Evolutionary conservation across 2,797 vertebrate genomes (phyloP), one percentile per base, ranked within the genome.

Genomic region (Enteromius afrohamiltoni): DNA sequence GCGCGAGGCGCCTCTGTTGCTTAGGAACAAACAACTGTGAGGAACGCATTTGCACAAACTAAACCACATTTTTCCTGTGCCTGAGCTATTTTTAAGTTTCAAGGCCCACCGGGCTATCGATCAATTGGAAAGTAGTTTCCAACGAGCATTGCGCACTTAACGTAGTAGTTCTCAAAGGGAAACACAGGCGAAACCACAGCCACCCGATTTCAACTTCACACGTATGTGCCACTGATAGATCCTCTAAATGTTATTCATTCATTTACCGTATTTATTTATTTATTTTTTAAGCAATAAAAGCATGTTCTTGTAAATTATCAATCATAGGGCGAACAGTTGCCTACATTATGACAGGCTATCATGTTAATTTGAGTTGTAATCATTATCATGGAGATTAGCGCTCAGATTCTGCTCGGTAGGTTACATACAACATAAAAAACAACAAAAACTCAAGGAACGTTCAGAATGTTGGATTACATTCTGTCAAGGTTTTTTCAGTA

Each of bases 1-100:
- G 70, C 85, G 74, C 47, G 83, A 78, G 85, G 87, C 83, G 86
- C 71, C 87, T 85, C 80, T 70, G 86, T 92, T 93, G 93, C 93
- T 90, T 93, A 90, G 94, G 89, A 93, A 95, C 94, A 85, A 89
- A 91, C 88, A 92, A 89, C 84, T 83, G 77, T 74, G 64, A 74
- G 34, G 40, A 74, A 84, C 68, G 40, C 53, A 74, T 78, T 75
- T 70, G 37, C 26, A 81, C n/a, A 58, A 65, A 80, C 81, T 85
- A 79, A 88, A 88, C 83, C 70, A 81, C 83, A 89, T 85, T 47
- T 70, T 86, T 90, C 88, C 91, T 87, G 87, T 74, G 77, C 73
- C 58, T 55, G 69, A 68, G 29, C 60, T 80, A 85, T 86, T 87
- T 83, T 80, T 85, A 90, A 89, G 87, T 85, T 86, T 92, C 85